Percentiles rank a stretch among this genome's conserved stretches.
Conservation (phyloP, 2,888 invertebrate species). For the Cacoxenus indagator region DNA sequence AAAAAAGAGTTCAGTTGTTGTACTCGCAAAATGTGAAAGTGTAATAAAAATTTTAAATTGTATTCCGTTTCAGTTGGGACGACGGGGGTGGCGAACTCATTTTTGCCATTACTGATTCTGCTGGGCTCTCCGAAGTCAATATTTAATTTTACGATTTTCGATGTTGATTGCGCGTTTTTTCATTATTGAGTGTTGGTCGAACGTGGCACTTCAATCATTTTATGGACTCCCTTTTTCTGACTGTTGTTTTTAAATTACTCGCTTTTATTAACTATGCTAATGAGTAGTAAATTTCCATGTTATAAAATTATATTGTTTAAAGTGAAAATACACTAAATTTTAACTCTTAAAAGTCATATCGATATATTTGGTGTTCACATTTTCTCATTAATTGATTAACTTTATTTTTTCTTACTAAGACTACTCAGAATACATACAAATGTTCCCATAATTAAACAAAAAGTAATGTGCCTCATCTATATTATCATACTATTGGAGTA, state of each 20-base stretch:
- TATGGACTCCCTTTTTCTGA: background rate
- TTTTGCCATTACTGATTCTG: background rate
- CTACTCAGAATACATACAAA: too few relatives aligned
- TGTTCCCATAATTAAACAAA: too few relatives aligned
- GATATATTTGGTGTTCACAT: too few relatives aligned
- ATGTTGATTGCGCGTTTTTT: conserved; percentile 1
- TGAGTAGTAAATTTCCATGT: background rate
- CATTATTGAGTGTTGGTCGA: background rate
- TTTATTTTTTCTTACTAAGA: too few relatives aligned
- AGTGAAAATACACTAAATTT: background rate
- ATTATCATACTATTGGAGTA: too few relatives aligned
- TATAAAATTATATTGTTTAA: background rate
- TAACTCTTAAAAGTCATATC: too few relatives aligned
- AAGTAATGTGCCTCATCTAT: too few relatives aligned
- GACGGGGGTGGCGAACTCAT: background rate
- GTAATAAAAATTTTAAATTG: conserved; percentile 22
- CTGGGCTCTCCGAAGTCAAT: background rate
- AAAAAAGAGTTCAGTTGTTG: background rate
- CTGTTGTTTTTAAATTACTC: background rate
- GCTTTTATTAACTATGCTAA: background rate
- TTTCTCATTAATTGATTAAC: too few relatives aligned
- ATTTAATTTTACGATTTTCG: conserved; percentile 1
- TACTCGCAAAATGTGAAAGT: conserved; percentile 17
- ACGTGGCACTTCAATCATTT: background rate
- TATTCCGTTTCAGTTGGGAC: background rate